Conservation (phyloP, 2,888 invertebrate genomes). For the Heliconius charithonia region DNA sequence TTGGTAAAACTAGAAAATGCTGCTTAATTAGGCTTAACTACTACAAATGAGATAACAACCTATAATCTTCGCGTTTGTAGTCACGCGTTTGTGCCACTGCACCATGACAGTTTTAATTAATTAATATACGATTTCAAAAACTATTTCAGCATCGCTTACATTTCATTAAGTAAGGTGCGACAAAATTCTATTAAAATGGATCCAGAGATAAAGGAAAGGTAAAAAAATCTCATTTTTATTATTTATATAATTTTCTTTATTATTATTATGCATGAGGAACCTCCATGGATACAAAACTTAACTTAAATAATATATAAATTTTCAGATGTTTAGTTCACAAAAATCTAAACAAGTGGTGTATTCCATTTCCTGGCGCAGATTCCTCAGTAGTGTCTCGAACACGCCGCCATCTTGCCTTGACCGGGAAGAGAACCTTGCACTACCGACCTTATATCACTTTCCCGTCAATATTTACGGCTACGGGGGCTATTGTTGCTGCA, state of each 20-base stretch:
- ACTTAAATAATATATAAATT: background rate
- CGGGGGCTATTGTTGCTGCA: conserved; percentile 77
- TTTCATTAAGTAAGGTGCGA: conserved; percentile 22
- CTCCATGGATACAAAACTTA: too few species aligned
- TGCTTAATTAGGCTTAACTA: too few species aligned
- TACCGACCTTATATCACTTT: conserved; percentile 88
- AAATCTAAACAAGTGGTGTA: conserved; percentile 81
- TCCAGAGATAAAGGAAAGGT: conserved; percentile 37
- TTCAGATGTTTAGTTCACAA: conserved; percentile 77
- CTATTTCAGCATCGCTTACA: conserved; percentile 35
- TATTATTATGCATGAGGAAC: too few species aligned
- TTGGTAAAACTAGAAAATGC: background rate
- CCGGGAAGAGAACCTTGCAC: conserved; percentile 89
- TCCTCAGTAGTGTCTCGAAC: conserved; percentile 90
- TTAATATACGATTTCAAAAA: background rate
- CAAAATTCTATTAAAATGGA: conserved; percentile 11
- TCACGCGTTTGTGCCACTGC: background rate
- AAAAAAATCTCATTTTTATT: background rate
- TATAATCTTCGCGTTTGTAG: background rate
- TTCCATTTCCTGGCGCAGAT: conserved; percentile 93
- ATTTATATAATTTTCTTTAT: too few species aligned
- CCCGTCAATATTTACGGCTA: conserved; percentile 68
- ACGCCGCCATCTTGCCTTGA: conserved; percentile 88
- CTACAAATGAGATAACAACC: background rate
- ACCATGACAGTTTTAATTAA: too few species aligned